A percentile compares a stretch with the other conserved stretches of the same genome.
Conservation (phyloP, 2,888 invertebrate species). For the Thysanoteuthis rhombus region DNA sequence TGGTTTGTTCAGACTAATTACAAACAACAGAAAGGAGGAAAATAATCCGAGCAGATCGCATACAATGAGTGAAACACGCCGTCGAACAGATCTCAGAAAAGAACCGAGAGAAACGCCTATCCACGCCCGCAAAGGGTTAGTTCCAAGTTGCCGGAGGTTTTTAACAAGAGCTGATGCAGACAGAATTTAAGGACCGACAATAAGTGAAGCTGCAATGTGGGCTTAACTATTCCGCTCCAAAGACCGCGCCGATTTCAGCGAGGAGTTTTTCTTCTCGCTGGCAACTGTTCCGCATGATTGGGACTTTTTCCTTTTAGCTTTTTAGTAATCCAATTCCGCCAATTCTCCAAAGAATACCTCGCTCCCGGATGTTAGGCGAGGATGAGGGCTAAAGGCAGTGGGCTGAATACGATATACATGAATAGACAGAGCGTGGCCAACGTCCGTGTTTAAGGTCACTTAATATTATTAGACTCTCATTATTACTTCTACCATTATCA, state of each 20-base stretch:
- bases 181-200: neutral
- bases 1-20: too few relatives aligned
- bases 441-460: neutral
- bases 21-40: too few relatives aligned
- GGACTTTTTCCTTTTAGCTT: neutral
- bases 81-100: too few relatives aligned
- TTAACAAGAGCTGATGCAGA: neutral
- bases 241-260: neutral
- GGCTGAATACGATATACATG: neutral
- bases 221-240: neutral
- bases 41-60: too few relatives aligned
- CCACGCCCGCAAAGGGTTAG: too few relatives aligned
- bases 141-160: too few relatives aligned
- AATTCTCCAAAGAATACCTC: neutral
- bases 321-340: neutral
- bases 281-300: neutral
- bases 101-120: too few relatives aligned
- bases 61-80: too few relatives aligned
- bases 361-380: neutral
- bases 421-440: neutral
- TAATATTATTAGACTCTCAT: neutral
- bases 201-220: neutral
- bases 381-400: neutral
- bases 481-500: neutral
- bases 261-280: neutral